Base-by-base conservation (phyloP, 2,113 vertebrate species). In the Varanus salvator region DNA sequence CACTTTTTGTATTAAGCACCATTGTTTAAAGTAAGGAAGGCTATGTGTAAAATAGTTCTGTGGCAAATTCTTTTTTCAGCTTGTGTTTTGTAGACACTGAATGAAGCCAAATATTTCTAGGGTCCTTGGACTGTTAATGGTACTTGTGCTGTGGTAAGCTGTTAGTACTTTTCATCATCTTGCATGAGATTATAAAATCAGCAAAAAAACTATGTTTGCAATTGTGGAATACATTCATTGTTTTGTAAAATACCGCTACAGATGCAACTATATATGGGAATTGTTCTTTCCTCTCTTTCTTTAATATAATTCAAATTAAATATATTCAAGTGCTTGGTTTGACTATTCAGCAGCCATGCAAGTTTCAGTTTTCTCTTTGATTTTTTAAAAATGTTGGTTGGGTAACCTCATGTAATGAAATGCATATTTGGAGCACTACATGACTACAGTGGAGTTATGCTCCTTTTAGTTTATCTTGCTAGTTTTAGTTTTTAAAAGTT, bases 401-500 rank as follows among this genome's bases (percentile, higher is more conserved):
- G 48, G 50, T 80, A 50, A 60, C 80, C 2, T 87, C 50, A n/a
- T 81, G 27, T 81, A 14, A 57, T 57, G 15, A 15, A 57, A 66
- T 83, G 9, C 81, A 15, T 44, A 44, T 83, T 88, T 71, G 50
- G 2, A 3, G 2, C 60, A 57, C 52, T 38, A 6, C 3, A 38
- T 60, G 9, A 4, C 34, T 44, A 74, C 71, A 75, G 34, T 85
- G 71, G 11, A 44, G 29, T n/a, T 25, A 75, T 82, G 48, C 6
- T 84, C 44, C 60, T 78, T 21, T 48, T 50, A 48, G 23, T 14
- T 75, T 87, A 15, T 9, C 23, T 21, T 31, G 29, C 52, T 85
- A 84, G 0, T 89, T 84, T 76, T 80, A 38, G n/a, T n/a, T n/a
- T n/a, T 88, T 85, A 3, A 84, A 89, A 90, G 90, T 81, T 48